Percentiles rank a stretch among this genome's conserved stretches.
Evolutionary conservation across 2,113 vertebrate species (phyloP).

Genomic region (Nicator chloris): DNA sequence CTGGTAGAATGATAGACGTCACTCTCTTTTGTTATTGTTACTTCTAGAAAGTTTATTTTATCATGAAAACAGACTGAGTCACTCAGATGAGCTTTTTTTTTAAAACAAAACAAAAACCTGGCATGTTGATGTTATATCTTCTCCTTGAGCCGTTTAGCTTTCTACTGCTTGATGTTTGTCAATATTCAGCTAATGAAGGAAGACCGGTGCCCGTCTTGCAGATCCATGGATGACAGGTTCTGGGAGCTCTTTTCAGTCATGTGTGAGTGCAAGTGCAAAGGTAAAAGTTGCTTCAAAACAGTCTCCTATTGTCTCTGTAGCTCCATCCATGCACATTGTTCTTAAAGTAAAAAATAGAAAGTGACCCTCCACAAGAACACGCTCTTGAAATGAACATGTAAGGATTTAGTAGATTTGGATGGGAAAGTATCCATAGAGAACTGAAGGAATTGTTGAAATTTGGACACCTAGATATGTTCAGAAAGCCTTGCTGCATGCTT

Average conservation of each 20-base stretch:
- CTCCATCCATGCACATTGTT: not conserved
- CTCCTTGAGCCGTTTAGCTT: not conserved
- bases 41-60: not conserved
- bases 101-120: not conserved
- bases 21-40: not conserved
- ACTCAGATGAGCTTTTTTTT: not conserved
- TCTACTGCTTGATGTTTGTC: not conserved
- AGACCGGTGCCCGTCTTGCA: not conserved
- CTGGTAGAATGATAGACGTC: not conserved
- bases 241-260: not conserved
- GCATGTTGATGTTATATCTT: not conserved
- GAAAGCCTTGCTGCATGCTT: not conserved
- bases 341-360: not conserved
- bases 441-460: not conserved
- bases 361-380: not conserved
- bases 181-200: not conserved
- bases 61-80: not conserved
- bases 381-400: not conserved
- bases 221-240: not conserved
- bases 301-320: not conserved
- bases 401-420: not conserved
- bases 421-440: not conserved
- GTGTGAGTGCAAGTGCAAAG: not conserved
- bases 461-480: not conserved
- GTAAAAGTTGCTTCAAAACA: not conserved